These are phyloP conservation scores for Brachionus calyciflorus DNA, from an alignment of 1,140 invertebrate species.

Conservation along the genomic window DNA sequence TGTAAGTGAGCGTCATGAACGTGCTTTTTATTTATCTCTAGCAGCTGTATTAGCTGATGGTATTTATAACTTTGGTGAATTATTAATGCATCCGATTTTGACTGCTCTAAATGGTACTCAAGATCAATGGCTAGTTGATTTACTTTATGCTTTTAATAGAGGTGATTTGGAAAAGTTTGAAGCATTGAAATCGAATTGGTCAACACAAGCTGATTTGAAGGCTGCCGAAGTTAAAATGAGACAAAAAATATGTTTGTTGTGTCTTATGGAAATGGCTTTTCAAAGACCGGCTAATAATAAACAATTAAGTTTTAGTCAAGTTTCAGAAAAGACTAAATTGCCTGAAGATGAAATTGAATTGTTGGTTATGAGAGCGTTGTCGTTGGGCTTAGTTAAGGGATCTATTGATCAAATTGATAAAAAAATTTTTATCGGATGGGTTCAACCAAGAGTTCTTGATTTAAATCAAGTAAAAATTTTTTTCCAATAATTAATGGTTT, in stretches of 20 bases:
- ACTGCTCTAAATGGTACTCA: constrained; percentile 76
- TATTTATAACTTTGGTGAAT: constrained; percentile 94
- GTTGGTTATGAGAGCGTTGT: constrained; percentile 94
- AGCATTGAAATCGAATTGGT: constrained; percentile 74
- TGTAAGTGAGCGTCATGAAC: constrained; percentile 71
- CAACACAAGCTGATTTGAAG: constrained; percentile 76
- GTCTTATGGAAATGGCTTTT: constrained; percentile 89
- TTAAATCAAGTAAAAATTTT: constrained; percentile 64
- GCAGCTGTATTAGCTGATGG: constrained; percentile 89
- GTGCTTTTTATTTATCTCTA: constrained; percentile 84
- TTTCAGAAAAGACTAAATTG: constrained; percentile 77
- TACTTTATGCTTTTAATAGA: constrained; percentile 85
- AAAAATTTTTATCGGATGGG: constrained; percentile 80
- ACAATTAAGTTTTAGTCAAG: constrained; percentile 84
- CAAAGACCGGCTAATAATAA: constrained; percentile 68
- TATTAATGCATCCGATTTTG: constrained; percentile 88
- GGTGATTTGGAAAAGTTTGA: constrained; percentile 85
- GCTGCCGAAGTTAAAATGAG: constrained; percentile 76
- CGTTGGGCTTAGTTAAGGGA: constrained; percentile 86
- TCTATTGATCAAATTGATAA: constrained; percentile 87
- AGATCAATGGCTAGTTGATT: constrained; percentile 82
- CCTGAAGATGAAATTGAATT: constrained; percentile 81
- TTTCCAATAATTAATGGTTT: not conserved
- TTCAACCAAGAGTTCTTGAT: constrained; percentile 85
- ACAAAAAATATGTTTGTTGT: constrained; percentile 88